Conservation (phyloP, 2,113 vertebrate genomes). For the Paralichthys olivaceus region DNA sequence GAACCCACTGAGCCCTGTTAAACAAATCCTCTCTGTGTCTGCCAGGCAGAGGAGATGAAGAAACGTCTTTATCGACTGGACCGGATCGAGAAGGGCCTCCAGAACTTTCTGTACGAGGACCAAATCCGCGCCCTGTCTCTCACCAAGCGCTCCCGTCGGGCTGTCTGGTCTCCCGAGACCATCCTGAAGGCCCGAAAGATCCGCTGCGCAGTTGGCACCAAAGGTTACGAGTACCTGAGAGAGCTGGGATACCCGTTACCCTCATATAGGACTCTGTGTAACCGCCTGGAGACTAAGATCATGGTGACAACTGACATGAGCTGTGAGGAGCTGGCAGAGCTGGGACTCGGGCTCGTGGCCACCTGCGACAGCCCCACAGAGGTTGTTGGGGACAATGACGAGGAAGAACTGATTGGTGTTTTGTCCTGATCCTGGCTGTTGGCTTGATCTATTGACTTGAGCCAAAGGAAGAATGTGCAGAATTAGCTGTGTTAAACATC, state of each 20-base stretch:
- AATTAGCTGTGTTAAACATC: not conserved
- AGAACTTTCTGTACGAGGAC: slow-evolving; percentile 84
- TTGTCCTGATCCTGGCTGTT: slow-evolving; percentile 71
- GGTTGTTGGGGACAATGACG: slow-evolving; percentile 67
- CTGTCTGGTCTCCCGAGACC: slow-evolving; percentile 85
- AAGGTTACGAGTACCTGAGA: slow-evolving; percentile 85
- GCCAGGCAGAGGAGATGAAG: slow-evolving; percentile 85
- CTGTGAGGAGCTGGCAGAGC: slow-evolving; percentile 82
- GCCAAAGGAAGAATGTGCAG: not conserved
- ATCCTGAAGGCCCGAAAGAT: slow-evolving; percentile 83
- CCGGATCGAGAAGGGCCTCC: slow-evolving; percentile 84
- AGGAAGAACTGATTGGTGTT: slow-evolving; percentile 80
- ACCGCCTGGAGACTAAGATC: slow-evolving; percentile 84
- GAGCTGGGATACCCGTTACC: slow-evolving; percentile 85
- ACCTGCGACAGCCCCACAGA: slow-evolving; percentile 77
- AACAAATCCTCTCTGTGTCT: slow-evolving; percentile 8
- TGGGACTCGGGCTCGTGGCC: slow-evolving; percentile 82
- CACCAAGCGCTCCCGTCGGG: slow-evolving; percentile 82
- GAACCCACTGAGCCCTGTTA: too few species aligned
- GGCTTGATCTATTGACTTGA: not conserved
- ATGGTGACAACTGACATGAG: slow-evolving; percentile 81
- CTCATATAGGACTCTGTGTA: slow-evolving; percentile 85
- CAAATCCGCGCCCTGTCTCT: slow-evolving; percentile 84
- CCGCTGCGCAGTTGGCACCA: slow-evolving; percentile 81
- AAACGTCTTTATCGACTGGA: slow-evolving; percentile 83